Conservation (phyloP, 2,888 invertebrate species). For the Sarcophaga caerulescens region DNA sequence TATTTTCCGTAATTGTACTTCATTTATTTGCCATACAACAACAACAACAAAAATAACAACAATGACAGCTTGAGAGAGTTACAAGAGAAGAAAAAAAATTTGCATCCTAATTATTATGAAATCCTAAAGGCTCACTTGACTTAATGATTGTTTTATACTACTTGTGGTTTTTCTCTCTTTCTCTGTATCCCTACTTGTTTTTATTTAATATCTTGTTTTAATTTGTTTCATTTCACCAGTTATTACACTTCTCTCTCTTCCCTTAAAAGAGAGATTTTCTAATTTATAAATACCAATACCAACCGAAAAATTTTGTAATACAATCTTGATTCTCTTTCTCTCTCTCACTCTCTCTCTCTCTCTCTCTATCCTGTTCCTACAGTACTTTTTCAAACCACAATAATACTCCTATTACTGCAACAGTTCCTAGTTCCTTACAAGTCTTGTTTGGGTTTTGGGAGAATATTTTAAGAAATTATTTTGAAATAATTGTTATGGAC, state of each 20-base stretch:
- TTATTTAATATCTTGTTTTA: background rate
- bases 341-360: background rate
- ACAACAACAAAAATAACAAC: background rate
- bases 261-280: conserved; percentile 9
- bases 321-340: background rate
- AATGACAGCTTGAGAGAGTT: background rate
- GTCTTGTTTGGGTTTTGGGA: no score
- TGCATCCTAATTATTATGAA: conserved; percentile 54
- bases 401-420: no score
- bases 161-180: conserved; percentile 29
- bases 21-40: conserved; percentile 45
- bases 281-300: background rate
- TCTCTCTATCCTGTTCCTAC: no score
- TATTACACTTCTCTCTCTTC: background rate
- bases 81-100: conserved; percentile 13
- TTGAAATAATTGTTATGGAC: conserved; percentile 30
- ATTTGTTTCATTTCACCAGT: conserved; percentile 4
- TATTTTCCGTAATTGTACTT: conserved; percentile 41
- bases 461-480: conserved; percentile 11
- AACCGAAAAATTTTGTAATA: background rate
- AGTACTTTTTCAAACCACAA: no score
- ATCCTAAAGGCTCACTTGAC: conserved; percentile 54
- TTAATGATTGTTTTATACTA: conserved; percentile 44
- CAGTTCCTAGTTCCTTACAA: no score
- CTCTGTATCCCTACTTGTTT: background rate